phyloP scores from a whole-genome alignment of 2,888 invertebrate species.

The Campoplex nolae region DNA sequence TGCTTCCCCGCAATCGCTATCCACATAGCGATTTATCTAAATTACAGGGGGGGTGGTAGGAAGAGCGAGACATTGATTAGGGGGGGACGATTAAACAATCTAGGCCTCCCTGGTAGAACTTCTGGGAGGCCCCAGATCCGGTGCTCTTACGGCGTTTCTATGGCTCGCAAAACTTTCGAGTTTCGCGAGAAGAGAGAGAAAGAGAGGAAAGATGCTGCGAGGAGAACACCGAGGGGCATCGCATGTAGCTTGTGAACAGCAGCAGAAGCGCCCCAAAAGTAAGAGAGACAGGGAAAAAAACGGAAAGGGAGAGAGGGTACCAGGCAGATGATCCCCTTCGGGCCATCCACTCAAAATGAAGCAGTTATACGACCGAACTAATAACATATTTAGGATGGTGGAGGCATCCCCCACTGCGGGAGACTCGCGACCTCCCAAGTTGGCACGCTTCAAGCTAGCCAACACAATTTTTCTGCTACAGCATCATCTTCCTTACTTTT shows the following conservation, averaged over 20 bases:
- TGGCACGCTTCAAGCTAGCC: slow-evolving; percentile 82
- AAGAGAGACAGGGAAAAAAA: slow-evolving; percentile 15
- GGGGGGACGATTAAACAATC: slow-evolving; percentile 84
- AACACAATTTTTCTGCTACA: slow-evolving; percentile 65
- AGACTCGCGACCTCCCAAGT: slow-evolving; percentile 84
- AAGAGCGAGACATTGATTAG: slow-evolving; percentile 82
- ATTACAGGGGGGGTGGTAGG: slow-evolving; percentile 78
- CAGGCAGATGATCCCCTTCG: slow-evolving; percentile 83
- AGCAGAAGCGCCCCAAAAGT: slow-evolving; percentile 41
- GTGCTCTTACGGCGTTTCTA: slow-evolving; percentile 54
- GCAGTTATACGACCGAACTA: slow-evolving; percentile 85
- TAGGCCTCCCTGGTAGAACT: slow-evolving; percentile 83
- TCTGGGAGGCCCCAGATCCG: slow-evolving; percentile 81
- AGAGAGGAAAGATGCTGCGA: slow-evolving; percentile 52
- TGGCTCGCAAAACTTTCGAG: slow-evolving; percentile 64
- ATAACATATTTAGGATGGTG: slow-evolving; percentile 84
- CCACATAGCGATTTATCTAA: slow-evolving; percentile 80
- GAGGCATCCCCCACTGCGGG: slow-evolving; percentile 77
- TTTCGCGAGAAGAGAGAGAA: slow-evolving; percentile 74
- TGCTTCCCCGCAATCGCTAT: slow-evolving; percentile 57
- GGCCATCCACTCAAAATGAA: slow-evolving; percentile 84
- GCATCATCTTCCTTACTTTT: slow-evolving; percentile 56
- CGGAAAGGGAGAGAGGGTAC: slow-evolving; percentile 59
- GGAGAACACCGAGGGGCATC: slow-evolving; percentile 28
- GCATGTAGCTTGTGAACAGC: slow-evolving; percentile 40